phyloP scores from a whole-genome alignment of 2,888 invertebrate genomes.

The Hymenopus coronatus region DNA sequence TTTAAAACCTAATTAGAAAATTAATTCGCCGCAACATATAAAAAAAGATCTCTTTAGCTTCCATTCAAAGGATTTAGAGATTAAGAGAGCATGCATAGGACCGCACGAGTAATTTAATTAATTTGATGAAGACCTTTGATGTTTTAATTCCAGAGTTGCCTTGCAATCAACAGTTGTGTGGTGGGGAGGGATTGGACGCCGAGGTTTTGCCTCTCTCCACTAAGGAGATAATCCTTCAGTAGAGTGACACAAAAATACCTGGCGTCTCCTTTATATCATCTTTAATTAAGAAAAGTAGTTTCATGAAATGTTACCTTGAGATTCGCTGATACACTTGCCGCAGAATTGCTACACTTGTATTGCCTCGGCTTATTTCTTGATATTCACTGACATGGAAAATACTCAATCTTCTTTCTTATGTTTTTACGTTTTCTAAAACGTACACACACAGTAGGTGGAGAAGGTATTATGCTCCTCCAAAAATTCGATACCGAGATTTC shows the following conservation, averaged over 20 bases:
- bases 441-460: too few relatives aligned
- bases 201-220: not conserved
- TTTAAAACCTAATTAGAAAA: not conserved
- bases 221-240: not conserved
- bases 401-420: too few relatives aligned
- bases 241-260: not conserved
- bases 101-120: constrained; percentile 5
- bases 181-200: not conserved
- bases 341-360: too few relatives aligned
- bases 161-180: not conserved
- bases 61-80: not conserved
- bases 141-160: not conserved
- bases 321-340: too few relatives aligned
- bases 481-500: too few relatives aligned
- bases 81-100: not conserved
- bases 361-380: too few relatives aligned
- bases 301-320: not conserved
- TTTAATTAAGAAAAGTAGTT: not conserved
- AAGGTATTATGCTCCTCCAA: too few relatives aligned
- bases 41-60: not conserved
- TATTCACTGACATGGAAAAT: too few relatives aligned
- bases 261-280: not conserved
- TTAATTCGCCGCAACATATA: not conserved
- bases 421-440: too few relatives aligned
- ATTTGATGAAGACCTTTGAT: constrained; percentile 10